Evolutionary conservation across 2,888 invertebrate species (phyloP), one percentile per base, ranked within the genome.

Genomic region (Ochropleura plecta): DNA sequence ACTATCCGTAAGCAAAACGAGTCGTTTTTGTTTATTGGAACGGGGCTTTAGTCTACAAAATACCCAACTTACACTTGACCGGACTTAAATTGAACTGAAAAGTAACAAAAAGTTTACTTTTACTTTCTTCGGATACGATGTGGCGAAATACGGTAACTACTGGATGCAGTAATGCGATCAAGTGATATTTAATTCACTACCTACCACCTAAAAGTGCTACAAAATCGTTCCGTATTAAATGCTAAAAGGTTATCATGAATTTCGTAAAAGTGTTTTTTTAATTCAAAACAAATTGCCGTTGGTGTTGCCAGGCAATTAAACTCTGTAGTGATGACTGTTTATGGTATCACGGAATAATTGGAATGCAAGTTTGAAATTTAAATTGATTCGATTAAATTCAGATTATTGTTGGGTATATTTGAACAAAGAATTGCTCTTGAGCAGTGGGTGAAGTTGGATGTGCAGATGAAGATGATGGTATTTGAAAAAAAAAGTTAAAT

Each of bases 121-220:
- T 85, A 84, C 86, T 83, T 83, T 85, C 66, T 86, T 81, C 57
- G 44, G 68, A 63, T 69, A n/a, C 18, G n/a, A 48, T 14, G 40
- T 86, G 81, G 48, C 55, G 75, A 81, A 84, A 84, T 72, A 72
- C 49, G 16, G 18, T 30, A 69, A 51, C 30, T 16, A 77, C 67
- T 70, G 30, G 48, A 67, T 69, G 72, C 51, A n/a, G 42, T 71
- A 76, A 84, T 69, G 72, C 60, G 40, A 74, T 84, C 83, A 71
- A 75, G 69, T 86, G 76, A 73, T 86, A 86, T 79, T 84, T 82
- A 73, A 82, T 62, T 71, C 44, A 48, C 16, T 48, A 12, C 53
- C 20, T 57, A 64, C 70, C 74, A 84, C 76, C 75, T 86, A 77
- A 79, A 79, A 68, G 55, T 65, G 51, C 18, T 18, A 20, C 53